A percentile compares a stretch with the other conserved stretches of the same genome.
phyloP scores from a whole-genome alignment of 1,140 invertebrate species.

The Heliothis subflexa region DNA sequence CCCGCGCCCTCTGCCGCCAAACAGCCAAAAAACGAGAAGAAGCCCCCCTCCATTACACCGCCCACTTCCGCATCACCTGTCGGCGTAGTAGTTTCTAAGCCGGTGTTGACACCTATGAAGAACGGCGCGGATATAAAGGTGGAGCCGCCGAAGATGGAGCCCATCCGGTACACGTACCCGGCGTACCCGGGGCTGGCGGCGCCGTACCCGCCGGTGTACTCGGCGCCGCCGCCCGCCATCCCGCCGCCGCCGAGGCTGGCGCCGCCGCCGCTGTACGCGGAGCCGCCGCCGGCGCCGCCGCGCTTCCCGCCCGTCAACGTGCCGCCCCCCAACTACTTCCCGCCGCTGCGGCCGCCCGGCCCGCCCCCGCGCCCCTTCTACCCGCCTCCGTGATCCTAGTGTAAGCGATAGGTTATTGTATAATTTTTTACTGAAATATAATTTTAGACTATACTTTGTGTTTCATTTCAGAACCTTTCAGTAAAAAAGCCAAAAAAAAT shows the following conservation, averaged over 20 bases:
- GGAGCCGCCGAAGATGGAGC: conserved; percentile 73
- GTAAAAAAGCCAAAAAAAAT: neutral
- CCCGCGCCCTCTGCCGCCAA: conserved; percentile 80
- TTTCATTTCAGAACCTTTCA: conserved; percentile 54
- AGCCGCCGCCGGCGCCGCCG: conserved; percentile 64
- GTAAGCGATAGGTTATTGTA: conserved; percentile 64
- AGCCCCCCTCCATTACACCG: conserved; percentile 81
- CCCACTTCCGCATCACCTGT: conserved; percentile 84
- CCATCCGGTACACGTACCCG: conserved; percentile 69
- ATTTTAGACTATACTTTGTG: conserved; percentile 62
- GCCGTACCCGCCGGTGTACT: conserved; percentile 70
- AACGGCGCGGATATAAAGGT: conserved; percentile 78
- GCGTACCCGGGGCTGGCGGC: conserved; percentile 64
- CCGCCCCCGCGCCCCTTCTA: conserved; percentile 81
- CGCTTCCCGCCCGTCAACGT: conserved; percentile 73
- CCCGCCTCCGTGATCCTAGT: conserved; percentile 76
- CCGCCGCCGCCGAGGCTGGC: conserved; percentile 61
- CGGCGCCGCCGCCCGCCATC: conserved; percentile 69
- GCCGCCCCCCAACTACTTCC: conserved; percentile 77
- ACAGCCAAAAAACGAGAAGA: conserved; percentile 83
- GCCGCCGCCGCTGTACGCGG: conserved; percentile 63
- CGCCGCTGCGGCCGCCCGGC: conserved; percentile 63
- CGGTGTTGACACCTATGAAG: conserved; percentile 73
- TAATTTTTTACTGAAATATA: conserved; percentile 81
- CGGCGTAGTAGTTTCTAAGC: conserved; percentile 67